phyloP scores from a whole-genome alignment of 2,888 invertebrate species.

The Endomychus coccineus region DNA sequence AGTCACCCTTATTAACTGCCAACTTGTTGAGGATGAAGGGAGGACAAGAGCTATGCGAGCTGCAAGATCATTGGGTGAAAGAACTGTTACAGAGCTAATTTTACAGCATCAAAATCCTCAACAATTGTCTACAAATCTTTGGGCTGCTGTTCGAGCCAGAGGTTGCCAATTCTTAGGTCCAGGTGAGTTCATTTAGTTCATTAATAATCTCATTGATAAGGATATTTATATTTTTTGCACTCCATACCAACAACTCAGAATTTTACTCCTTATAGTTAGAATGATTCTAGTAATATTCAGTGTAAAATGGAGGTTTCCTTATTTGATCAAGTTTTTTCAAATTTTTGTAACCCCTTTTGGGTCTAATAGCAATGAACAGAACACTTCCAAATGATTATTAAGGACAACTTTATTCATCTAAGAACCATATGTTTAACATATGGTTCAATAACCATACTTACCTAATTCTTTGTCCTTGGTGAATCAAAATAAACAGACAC shows the following conservation, averaged over 20 bases:
- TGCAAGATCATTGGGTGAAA: conserved; percentile 87
- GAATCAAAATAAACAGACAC: too few relatives aligned
- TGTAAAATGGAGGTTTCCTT: too few relatives aligned
- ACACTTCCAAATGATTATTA: too few relatives aligned
- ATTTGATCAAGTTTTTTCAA: too few relatives aligned
- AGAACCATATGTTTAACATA: too few relatives aligned
- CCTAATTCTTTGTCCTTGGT: too few relatives aligned
- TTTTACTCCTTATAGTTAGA: too few relatives aligned
- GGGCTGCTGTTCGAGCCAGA: conserved; percentile 93
- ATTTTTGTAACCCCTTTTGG: too few relatives aligned
- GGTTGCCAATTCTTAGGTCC: conserved; percentile 98
- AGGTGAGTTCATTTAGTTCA: conserved; percentile 26
- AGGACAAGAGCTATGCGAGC: conserved; percentile 71
- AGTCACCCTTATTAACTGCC: conserved; percentile 87
- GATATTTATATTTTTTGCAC: background rate
- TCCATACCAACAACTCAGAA: background rate
- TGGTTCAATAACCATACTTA: too few relatives aligned
- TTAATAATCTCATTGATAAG: background rate
- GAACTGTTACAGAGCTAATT: conserved; percentile 89
- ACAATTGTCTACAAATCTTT: conserved; percentile 86
- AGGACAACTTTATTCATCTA: too few relatives aligned
- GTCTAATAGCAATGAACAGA: too few relatives aligned
- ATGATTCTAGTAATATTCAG: too few relatives aligned
- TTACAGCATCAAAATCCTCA: conserved; percentile 94
- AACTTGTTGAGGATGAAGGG: conserved; percentile 84